These are phyloP conservation scores for Cryptotermes secundus DNA, from an alignment of 1,140 invertebrate species.

Conservation along the genomic window DNA sequence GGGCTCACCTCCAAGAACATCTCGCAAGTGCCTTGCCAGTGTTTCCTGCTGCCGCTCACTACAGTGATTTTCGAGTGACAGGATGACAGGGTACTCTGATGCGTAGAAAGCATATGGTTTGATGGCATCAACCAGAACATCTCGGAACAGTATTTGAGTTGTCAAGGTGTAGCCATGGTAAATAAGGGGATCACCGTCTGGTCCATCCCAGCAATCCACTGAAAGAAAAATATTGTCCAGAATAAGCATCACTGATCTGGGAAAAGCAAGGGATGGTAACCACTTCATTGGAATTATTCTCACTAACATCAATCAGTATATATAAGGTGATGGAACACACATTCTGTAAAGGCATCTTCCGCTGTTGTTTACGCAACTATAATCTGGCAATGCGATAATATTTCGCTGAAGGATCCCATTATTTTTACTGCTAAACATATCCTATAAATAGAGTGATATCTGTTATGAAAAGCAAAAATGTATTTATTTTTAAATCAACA, in stretches of 20 bases:
- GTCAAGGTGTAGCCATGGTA: conserved; percentile 61
- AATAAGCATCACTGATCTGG: background rate
- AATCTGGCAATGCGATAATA: no score
- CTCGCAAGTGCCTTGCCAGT: conserved; percentile 54
- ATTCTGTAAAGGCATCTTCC: no score
- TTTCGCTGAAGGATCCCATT: no score
- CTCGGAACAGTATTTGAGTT: conserved; percentile 55
- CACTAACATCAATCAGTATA: no score
- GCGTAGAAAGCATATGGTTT: conserved; percentile 47
- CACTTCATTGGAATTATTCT: no score
- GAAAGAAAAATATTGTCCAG: conserved; percentile 37
- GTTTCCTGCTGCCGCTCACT: conserved; percentile 53
- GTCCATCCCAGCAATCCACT: conserved; percentile 63
- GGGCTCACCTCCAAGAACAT: conserved; percentile 52
- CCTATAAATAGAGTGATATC: no score
- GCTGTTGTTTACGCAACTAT: no score
- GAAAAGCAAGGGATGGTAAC: no score
- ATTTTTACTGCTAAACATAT: no score
- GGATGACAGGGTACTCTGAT: conserved; percentile 56
- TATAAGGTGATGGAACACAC: no score
- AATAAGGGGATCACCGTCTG: conserved; percentile 56
- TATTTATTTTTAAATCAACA: no score
- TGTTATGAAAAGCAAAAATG: no score
- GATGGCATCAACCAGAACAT: conserved; percentile 54
- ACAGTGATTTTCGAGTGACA: conserved; percentile 62